Evolutionary conservation across 2,797 vertebrate genomes (phyloP), one percentile per base, ranked within the genome.

Genomic region (Rousettus madagascariensis): DNA sequence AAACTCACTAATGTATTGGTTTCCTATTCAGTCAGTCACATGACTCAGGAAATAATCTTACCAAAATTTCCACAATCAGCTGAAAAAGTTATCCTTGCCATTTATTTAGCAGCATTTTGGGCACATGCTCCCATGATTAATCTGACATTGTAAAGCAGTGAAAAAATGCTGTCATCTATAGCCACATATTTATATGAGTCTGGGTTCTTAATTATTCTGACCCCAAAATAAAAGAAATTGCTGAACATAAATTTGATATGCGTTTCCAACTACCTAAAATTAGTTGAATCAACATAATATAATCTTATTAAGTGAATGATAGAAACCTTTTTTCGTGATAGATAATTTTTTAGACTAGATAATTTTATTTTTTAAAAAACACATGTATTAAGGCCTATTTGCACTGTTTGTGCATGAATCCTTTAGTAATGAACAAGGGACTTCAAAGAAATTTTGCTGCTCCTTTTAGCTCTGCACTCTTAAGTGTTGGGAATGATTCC

Each of bases 171-270:
- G 4, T 46, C 57, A 30, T 91, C 61, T 83, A n/a, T 38, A 49
- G 22, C 19, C 43, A 57, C 16, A 20, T 91, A 59, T 90, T 93
- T 91, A 78, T 75, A n/a, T 85, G 51, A 84, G 84, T 15, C 6
- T 75, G 20, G 4, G 5, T 72, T 92, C 66, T 94, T 84, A 33
- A 53, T 71, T 94, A 63, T 74, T 80, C 28, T 95, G 90, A 94
- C 30, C n/a, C 30, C 19, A 68, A 82, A 57, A 66, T 46, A 84
- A 86, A 28, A 84, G 41, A 79, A 93, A 77, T 16, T 75, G 38
- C 30, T 80, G 30, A 94, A 80, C 57, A 91, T 55, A 68, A 92
- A 69, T 90, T 43, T 78, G 24, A 12, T 69, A 51, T 43, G 36
- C 11, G 61, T 83, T 90, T 33, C 16, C 59, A 57, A 72, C 77